Conservation (phyloP, 2,888 invertebrate species). For the Andrena praecox region DNA sequence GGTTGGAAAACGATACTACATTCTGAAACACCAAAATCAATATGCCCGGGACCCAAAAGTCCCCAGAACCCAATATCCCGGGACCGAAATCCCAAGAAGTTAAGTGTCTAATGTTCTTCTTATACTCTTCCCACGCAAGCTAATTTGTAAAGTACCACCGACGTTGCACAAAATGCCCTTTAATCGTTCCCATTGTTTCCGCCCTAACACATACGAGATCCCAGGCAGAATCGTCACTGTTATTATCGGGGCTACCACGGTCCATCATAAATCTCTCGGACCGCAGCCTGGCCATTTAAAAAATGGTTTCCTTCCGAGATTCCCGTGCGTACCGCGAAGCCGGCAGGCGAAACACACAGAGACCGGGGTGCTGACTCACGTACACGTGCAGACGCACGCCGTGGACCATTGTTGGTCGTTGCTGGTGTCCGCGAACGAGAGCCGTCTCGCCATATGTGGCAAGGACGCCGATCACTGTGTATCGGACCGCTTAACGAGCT, state of each 20-base stretch:
- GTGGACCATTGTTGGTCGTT: conserved; percentile 59
- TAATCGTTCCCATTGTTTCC: conserved; percentile 37
- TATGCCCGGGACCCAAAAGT: background rate
- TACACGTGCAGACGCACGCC: conserved; percentile 7
- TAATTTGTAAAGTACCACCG: background rate
- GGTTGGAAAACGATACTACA: background rate
- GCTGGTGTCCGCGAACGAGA: conserved; percentile 65
- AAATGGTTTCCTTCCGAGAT: conserved; percentile 68
- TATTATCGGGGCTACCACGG: conserved; percentile 61
- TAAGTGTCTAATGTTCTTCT: background rate
- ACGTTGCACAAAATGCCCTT: background rate
- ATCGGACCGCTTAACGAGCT: conserved; percentile 75
- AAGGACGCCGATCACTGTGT: conserved; percentile 76
- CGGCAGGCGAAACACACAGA: conserved; percentile 7
- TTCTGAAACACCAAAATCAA: background rate
- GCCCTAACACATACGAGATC: conserved; percentile 22
- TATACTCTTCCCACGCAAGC: background rate
- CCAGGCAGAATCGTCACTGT: conserved; percentile 50
- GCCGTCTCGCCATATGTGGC: conserved; percentile 80
- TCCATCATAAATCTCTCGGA: conserved; percentile 59
- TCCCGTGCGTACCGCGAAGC: conserved; percentile 25
- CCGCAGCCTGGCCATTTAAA: conserved; percentile 44
- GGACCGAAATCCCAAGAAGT: background rate
- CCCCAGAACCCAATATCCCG: background rate
- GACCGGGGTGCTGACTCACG: conserved; percentile 49